Evolutionary conservation across 23 tunicate species (phyloP).

Genomic region (Corella eumyota): DNA sequence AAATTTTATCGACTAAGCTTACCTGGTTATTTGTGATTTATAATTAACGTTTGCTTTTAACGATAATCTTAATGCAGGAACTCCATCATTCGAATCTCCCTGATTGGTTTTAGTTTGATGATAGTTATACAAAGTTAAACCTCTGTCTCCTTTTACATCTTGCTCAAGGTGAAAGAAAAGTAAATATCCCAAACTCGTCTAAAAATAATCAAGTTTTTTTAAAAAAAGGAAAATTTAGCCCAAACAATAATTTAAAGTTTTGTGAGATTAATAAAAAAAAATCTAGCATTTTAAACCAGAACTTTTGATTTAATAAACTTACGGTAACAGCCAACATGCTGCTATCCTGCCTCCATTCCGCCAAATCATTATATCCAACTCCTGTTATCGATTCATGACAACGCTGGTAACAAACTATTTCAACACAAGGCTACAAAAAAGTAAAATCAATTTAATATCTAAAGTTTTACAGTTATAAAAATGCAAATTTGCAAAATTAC

Average conservation of each 20-base stretch:
- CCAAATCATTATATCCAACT: conserved; percentile 59
- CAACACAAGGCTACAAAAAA: conserved; percentile 84
- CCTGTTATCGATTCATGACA: conserved; percentile 56
- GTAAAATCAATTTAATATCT: not conserved
- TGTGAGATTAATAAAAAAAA: no score
- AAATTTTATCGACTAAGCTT: no score
- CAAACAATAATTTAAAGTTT: not conserved
- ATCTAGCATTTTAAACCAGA: no score
- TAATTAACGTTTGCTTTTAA: conserved; percentile 55
- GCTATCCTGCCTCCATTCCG: conserved; percentile 96
- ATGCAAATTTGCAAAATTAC: not conserved
- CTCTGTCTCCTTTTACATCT: conserved; percentile 86
- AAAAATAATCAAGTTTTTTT: no score
- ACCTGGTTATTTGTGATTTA: conserved; percentile 59
- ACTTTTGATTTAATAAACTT: no score
- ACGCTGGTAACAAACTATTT: conserved; percentile 79
- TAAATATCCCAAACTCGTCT: conserved; percentile 77
- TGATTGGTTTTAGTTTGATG: conserved; percentile 75
- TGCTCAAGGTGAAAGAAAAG: conserved; percentile 83
- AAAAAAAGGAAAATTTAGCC: not conserved
- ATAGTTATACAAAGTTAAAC: conserved; percentile 70
- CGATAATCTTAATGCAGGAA: conserved; percentile 82
- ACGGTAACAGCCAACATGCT: conserved; percentile 93
- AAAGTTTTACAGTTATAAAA: no score
- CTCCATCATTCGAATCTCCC: conserved; percentile 72